Percentiles rank a stretch among this genome's conserved stretches.
phyloP scores from a whole-genome alignment of 2,113 vertebrate species.

The Cyprinodon variegatus region DNA sequence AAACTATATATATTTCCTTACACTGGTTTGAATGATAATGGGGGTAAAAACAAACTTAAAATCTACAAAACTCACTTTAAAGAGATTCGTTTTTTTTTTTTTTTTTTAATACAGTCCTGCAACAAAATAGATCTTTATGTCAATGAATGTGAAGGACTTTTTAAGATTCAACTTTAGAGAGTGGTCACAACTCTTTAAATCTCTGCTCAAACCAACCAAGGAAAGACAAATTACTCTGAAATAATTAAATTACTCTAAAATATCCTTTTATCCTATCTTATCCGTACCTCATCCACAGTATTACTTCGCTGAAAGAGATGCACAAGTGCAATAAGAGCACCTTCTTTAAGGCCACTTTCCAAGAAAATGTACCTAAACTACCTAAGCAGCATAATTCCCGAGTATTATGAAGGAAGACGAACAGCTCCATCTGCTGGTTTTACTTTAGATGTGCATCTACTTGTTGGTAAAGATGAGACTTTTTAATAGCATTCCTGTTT shows the following conservation, averaged over 20 bases:
- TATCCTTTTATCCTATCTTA: neutral
- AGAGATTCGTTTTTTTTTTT: too few species aligned
- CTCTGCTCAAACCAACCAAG: neutral
- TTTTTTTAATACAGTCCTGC: too few species aligned
- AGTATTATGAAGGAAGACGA: conserved; percentile 13
- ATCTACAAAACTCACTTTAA: too few species aligned
- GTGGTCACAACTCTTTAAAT: neutral
- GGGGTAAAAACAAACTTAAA: too few species aligned
- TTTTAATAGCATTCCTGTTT: neutral
- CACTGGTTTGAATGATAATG: too few species aligned
- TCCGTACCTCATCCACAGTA: conserved; percentile 19
- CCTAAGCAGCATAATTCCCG: conserved; percentile 26
- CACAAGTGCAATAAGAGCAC: conserved; percentile 32
- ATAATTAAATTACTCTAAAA: neutral
- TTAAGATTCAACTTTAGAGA: too few species aligned
- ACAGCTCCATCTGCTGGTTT: conserved; percentile 54
- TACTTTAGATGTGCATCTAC: conserved; percentile 17
- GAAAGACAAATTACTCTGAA: neutral
- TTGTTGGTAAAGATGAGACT: too few species aligned
- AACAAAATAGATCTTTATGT: too few species aligned
- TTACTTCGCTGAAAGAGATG: conserved; percentile 10
- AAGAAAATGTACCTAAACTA: conserved; percentile 23
- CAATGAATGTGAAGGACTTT: too few species aligned
- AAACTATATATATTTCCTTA: too few species aligned
- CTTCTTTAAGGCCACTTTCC: conserved; percentile 8